Base-by-base conservation (phyloP, 1,140 invertebrate species). In the Megathymus violae region DNA sequence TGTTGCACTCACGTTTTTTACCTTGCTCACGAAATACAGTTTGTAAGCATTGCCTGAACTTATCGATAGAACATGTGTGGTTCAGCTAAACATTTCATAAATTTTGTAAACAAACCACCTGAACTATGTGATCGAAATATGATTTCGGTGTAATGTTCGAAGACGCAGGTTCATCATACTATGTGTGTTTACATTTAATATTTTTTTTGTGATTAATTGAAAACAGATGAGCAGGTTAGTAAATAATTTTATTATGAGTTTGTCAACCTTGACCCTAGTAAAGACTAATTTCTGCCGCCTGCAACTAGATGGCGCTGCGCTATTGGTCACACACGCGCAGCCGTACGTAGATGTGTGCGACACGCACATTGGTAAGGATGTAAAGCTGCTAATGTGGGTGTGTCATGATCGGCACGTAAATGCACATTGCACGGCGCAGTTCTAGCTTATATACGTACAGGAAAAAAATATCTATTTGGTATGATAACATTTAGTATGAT, bases 231-330 rank as follows among this genome's bases (percentile, higher is more conserved):
- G 60, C 75, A 76, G 62, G 73, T 84, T 85, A 72, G 74, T 77
- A 84, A 82, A 81, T 83, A 79, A 79, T 79, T 73, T 62, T 82
- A 77, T 78, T 80, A 82, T 75, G 78, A 73, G 81, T 88, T 86
- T 81, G 74, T 84, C 80, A 86, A 85, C 83, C 85, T 88, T 88
- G 83, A 85, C 80, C 78, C 71, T 61, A 64, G 34, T 34, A 17
- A 13, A 60, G 11, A 47, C 34, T 36, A 59, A 66, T 71, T 74
- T 62, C 36, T n/a, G 67, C 82, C 46, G 41, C 74, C 75, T 56
- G 65, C 43, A 83, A 64, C 76, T 83, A 90, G 88, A 83, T 86
- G 88, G 85, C 88, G 77, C 51, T 74, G 85, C 85, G 75, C 44
- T 74, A 56, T 22, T 15, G 36, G 31, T 38, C 85, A 84, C 83